Evolutionary conservation across 1,140 invertebrate genomes (phyloP), one percentile per base, ranked within the genome.

Genomic region (Apocrypta bakeri): DNA sequence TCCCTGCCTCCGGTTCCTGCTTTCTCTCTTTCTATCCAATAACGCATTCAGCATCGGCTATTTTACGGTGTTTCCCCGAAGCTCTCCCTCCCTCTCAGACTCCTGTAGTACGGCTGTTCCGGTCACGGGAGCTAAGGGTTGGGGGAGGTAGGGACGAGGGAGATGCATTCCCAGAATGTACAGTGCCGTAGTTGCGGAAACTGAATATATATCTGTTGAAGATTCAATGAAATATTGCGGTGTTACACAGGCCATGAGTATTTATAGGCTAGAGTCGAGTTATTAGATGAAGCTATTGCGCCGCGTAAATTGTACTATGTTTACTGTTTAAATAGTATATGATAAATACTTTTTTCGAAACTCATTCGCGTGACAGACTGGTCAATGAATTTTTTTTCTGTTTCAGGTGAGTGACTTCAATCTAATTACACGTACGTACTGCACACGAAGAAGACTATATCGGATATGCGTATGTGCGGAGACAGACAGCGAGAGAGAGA

Each of bases 381-480:
- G 63, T 40, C 0, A 25, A 2, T 40, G 33, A 37, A 82, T 83
- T 84, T 7, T 84, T 82, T 84, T 79, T 87, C 21, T 88, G 86
- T 89, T 88, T 25, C 84, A 89, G 87, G 86, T 88, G 83, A 88
- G 88, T 82, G 21, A 73, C 81, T 3, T 31, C 73, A 77, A 56
- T 72, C 12, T 21, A 68, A 74, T 66, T 66, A 25, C 2, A n/a
- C 6, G 11, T 2, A 37, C 9, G 33, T 37, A 37, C 33, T 4
- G 33, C 33, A 9, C 33, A n/a, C n/a, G n/a, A n/a, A n/a, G n/a
- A n/a, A n/a, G n/a, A n/a, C n/a, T n/a, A n/a, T n/a, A n/a, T n/a
- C n/a, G n/a, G n/a, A n/a, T n/a, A n/a, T n/a, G 33, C 33, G 33
- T 37, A 9, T 37, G 33, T 37, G 64, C 17, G 40, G 31, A 27